A percentile compares a stretch with the other conserved stretches of the same genome.
Conservation (phyloP, 2,888 invertebrate species). For the Lithophane ornitopus region DNA sequence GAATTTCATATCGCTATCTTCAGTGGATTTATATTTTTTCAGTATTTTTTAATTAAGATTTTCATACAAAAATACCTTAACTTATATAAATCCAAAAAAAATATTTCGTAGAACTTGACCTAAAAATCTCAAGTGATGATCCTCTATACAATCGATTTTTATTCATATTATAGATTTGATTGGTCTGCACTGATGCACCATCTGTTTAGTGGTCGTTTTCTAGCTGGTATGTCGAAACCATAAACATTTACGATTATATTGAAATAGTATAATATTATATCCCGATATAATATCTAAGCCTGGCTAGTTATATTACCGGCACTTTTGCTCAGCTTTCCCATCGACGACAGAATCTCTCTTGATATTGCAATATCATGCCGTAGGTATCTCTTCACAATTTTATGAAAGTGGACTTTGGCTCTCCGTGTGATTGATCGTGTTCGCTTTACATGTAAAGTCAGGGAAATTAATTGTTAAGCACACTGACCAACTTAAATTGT, state of each 20-base stretch:
- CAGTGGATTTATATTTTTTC: too few relatives aligned
- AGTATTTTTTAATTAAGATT: too few relatives aligned
- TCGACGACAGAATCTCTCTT: constrained; percentile 5
- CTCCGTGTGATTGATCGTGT: constrained; percentile 48
- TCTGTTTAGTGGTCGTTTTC: too few relatives aligned
- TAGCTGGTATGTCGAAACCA: too few relatives aligned
- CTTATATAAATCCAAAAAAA: too few relatives aligned
- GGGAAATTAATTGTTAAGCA: not conserved
- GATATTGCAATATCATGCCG: constrained; percentile 48
- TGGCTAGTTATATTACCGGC: not conserved
- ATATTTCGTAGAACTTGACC: too few relatives aligned
- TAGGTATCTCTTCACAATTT: constrained; percentile 29
- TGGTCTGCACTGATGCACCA: too few relatives aligned
- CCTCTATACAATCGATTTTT: too few relatives aligned
- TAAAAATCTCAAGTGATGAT: too few relatives aligned
- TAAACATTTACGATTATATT: not conserved
- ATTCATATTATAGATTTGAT: too few relatives aligned
- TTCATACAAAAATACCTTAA: too few relatives aligned
- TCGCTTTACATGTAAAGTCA: constrained; percentile 22
- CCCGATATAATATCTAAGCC: not conserved
- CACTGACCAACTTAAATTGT: not conserved
- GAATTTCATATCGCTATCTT: too few relatives aligned
- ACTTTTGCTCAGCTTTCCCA: constrained; percentile 10
- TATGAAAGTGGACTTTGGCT: constrained; percentile 42
- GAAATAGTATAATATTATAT: not conserved